Evolutionary conservation across 2,888 invertebrate genomes (phyloP), one percentile per base, ranked within the genome.

Genomic region (Melinaea marsaeus): DNA sequence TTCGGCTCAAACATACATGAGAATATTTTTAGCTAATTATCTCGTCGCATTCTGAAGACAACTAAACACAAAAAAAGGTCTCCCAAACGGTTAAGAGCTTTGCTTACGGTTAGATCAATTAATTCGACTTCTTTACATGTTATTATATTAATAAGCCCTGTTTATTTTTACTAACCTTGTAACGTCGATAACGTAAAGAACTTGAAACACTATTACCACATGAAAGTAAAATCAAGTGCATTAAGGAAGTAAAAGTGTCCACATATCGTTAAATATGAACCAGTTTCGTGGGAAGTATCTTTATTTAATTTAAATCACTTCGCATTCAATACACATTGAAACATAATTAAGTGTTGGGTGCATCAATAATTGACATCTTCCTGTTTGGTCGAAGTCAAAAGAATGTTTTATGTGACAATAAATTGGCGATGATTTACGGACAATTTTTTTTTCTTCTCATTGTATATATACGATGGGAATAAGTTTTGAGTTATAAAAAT

Each of bases 291-390:
- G 67, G 74, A 74, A 75, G 63, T 51, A 22, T 59, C 62, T 65
- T 66, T 62, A 68, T 64, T 71, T 66, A 66, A 70, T 71, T 65
- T 68, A 69, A 61, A 65, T 62, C 67, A 11, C 63, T 67, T 60
- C 69, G 72, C 73, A 72, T 66, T 71, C 69, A 68, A 68, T 69
- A 66, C 69, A 56, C 57, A 65, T 69, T 69, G 67, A 65, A 68
- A 68, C 69, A 73, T 75, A 72, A 75, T 77, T 67, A 68, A 69
- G 71, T 73, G 67, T 71, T 65, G 71, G 68, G 69, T 67, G 64
- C 68, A 66, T 69, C 69, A 71, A 68, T 75, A 78, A 77, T 76
- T 75, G 76, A 77, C 73, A 74, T 71, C 73, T 75, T 73, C 70
- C 69, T 63, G 71, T 65, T 66, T 62, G 72, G 63, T 54, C 1